Evolutionary conservation across 2,888 invertebrate genomes (phyloP).

Genomic region (Charanyca ferruginea): DNA sequence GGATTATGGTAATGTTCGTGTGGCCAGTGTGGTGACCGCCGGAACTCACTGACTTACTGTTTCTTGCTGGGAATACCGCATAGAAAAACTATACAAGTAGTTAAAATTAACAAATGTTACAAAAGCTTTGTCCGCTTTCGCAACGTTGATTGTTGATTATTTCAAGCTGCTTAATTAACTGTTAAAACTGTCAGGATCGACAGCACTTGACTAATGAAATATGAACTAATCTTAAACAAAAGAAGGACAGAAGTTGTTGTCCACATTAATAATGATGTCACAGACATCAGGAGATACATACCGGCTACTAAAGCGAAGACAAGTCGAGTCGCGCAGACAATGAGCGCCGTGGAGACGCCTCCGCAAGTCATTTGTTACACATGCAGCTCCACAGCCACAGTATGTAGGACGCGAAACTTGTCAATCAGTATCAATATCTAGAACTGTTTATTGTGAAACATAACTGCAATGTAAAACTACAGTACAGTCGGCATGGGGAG

Average conservation of each 20-base stretch:
- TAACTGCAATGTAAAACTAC: slow-evolving; percentile 69
- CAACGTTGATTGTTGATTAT: neutral
- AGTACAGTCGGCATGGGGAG: slow-evolving; percentile 61
- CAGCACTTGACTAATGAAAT: slow-evolving; percentile 12
- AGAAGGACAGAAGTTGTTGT: slow-evolving; percentile 44
- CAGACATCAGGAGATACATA: slow-evolving; percentile 25
- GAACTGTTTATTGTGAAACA: slow-evolving; percentile 68
- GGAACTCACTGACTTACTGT: slow-evolving; percentile 17
- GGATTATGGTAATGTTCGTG: slow-evolving; percentile 76
- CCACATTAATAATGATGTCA: slow-evolving; percentile 50
- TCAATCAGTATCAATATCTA: slow-evolving; percentile 72
- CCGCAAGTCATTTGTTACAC: slow-evolving; percentile 69
- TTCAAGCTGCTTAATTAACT: neutral
- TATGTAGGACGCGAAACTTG: slow-evolving; percentile 62
- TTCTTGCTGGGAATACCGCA: slow-evolving; percentile 16
- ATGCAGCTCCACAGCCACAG: slow-evolving; percentile 34
- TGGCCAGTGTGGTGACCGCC: slow-evolving; percentile 59
- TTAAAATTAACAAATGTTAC: neutral
- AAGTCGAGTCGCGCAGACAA: slow-evolving; percentile 68
- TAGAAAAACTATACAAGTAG: neutral
- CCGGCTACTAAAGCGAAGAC: slow-evolving; percentile 57
- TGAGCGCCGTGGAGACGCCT: slow-evolving; percentile 67
- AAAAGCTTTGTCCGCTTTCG: slow-evolving; percentile 4
- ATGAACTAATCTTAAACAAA: slow-evolving; percentile 25
- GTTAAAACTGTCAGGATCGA: slow-evolving; percentile 1